Percentiles rank a stretch among this genome's conserved stretches.
Conservation (phyloP, 2,888 invertebrate genomes). For the Augochlorella aurata region DNA sequence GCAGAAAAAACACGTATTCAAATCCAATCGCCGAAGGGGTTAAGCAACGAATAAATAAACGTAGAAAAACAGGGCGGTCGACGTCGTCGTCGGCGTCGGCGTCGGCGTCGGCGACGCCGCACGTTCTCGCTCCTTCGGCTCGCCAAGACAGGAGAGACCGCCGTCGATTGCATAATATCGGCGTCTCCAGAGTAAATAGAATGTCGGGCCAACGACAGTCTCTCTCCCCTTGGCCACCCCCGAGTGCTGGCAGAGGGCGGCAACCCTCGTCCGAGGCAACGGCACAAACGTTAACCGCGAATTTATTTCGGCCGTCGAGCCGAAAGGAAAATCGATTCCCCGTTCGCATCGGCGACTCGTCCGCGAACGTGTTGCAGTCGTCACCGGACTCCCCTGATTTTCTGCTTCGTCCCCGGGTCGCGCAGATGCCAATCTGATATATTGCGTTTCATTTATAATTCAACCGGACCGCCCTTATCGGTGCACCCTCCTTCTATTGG, state of each 20-base stretch:
- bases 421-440: slow-evolving; percentile 6
- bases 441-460: slow-evolving; percentile 7
- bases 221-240: neutral
- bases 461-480: slow-evolving; percentile 13
- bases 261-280: slow-evolving; percentile 47
- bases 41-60: slow-evolving; percentile 35
- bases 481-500: neutral
- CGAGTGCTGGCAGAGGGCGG: slow-evolving; percentile 29
- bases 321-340: slow-evolving; percentile 62
- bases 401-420: neutral
- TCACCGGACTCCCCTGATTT: slow-evolving; percentile 11
- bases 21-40: slow-evolving; percentile 20
- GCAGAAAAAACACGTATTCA: slow-evolving; percentile 25
- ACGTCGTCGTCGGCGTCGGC: neutral
- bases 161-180: slow-evolving; percentile 75
- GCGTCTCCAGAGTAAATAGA: slow-evolving; percentile 76
- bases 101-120: neutral
- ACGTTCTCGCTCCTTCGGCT: slow-evolving; percentile 6
- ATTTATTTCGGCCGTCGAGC: slow-evolving; percentile 67
- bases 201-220: slow-evolving; percentile 65
- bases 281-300: slow-evolving; percentile 70
- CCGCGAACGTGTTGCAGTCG: slow-evolving; percentile 3
- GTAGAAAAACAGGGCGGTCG: slow-evolving; percentile 17
- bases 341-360: slow-evolving; percentile 37
- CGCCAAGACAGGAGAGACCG: slow-evolving; percentile 52